phyloP scores from a whole-genome alignment of 2,113 vertebrate genomes.

The Synodontis membranacea region DNA sequence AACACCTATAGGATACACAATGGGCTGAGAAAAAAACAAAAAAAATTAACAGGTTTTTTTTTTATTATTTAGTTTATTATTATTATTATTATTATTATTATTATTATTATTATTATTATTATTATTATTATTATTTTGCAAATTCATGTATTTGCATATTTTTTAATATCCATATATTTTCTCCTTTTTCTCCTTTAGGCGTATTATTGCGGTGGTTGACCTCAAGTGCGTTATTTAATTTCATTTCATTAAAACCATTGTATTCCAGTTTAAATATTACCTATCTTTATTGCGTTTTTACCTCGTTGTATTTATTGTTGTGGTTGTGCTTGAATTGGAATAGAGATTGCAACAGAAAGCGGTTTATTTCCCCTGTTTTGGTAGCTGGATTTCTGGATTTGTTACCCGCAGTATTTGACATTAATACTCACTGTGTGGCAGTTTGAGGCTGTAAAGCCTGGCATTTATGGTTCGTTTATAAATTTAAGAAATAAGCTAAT shows the following conservation, averaged over 20 bases:
- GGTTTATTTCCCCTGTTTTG: neutral
- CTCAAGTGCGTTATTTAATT: neutral
- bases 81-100: slow-evolving; percentile 28
- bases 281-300: neutral
- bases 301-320: neutral
- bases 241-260: neutral
- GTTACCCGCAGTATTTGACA: neutral
- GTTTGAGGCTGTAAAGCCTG: neutral
- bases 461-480: slow-evolving; percentile 12
- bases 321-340: neutral
- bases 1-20: slow-evolving; percentile 62
- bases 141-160: neutral
- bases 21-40: slow-evolving; percentile 62
- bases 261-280: neutral
- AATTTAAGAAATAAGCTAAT: neutral
- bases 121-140: neutral
- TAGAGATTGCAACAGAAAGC: neutral
- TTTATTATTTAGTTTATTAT: slow-evolving; percentile 25
- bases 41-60: slow-evolving; percentile 11
- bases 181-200: neutral
- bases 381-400: neutral
- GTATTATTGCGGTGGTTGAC: neutral
- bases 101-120: slow-evolving; percentile 17
- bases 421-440: neutral
- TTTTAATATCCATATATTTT: neutral